Percentiles rank a stretch among this genome's conserved stretches.
These are phyloP conservation scores for Aphis gossypii DNA, from an alignment of 1,140 invertebrate species.

Conservation along the genomic window DNA sequence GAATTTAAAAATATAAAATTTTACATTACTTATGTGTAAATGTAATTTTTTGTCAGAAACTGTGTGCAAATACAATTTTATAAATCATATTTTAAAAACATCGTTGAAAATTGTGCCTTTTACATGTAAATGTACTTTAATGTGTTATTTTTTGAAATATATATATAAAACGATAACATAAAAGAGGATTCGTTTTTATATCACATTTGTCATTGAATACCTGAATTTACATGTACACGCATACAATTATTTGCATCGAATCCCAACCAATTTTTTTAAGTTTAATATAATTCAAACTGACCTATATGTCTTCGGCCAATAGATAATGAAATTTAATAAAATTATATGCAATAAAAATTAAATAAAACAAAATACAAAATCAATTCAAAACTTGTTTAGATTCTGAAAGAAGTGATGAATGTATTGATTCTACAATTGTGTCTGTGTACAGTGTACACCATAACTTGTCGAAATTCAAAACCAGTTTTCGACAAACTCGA, in stretches of 20 bases:
- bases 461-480: too few species aligned
- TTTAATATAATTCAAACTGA: not conserved
- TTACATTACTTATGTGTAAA: not conserved
- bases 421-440: too few species aligned
- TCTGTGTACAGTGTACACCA: too few species aligned
- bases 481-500: too few species aligned
- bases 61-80: not conserved
- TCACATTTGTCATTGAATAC: not conserved
- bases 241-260: not conserved
- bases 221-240: not conserved
- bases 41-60: not conserved
- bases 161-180: not conserved
- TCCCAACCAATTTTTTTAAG: not conserved
- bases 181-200: not conserved
- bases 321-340: not conserved
- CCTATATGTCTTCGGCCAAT: not conserved
- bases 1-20: not conserved
- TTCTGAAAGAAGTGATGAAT: too few species aligned
- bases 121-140: not conserved
- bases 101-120: not conserved
- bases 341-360: not conserved
- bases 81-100: not conserved
- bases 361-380: not conserved
- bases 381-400: not conserved
- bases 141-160: not conserved